These are phyloP conservation scores for Zosterops pallidus DNA, from an alignment of 2,113 vertebrate genomes.

Conservation along the genomic window DNA sequence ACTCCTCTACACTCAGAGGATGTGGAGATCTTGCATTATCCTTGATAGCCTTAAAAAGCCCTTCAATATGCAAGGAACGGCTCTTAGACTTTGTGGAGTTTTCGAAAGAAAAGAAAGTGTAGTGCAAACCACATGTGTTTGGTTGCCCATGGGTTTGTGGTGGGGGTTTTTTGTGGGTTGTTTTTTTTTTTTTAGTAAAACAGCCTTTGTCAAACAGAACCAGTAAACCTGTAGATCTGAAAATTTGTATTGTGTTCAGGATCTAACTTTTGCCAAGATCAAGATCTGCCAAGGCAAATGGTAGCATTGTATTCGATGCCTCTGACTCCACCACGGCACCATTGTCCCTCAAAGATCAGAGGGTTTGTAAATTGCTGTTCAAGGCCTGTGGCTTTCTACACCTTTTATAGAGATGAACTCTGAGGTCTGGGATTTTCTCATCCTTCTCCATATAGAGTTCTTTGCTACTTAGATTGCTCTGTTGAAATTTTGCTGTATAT, in stretches of 20 bases:
- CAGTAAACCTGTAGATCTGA: not conserved
- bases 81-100: not conserved
- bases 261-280: not conserved
- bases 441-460: constrained; percentile 18
- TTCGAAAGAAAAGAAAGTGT: not conserved
- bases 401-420: constrained; percentile 28
- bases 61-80: not conserved
- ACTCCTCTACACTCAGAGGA: not conserved
- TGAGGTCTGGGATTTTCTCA: not conserved
- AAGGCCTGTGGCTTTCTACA: not conserved
- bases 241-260: not conserved
- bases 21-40: not conserved
- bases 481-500: constrained; percentile 45
- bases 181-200: not conserved
- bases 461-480: not conserved
- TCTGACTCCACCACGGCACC: fast-evolving
- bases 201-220: not conserved
- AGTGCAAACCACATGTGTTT: not conserved
- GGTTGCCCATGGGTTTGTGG: not conserved
- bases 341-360: not conserved
- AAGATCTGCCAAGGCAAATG: not conserved
- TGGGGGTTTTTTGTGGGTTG: not conserved
- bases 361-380: not conserved
- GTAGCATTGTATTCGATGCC: not conserved
- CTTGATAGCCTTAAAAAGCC: not conserved